Evolutionary conservation across 2,888 invertebrate species (phyloP).

Genomic region (Cataglyphis rosenhaueri): DNA sequence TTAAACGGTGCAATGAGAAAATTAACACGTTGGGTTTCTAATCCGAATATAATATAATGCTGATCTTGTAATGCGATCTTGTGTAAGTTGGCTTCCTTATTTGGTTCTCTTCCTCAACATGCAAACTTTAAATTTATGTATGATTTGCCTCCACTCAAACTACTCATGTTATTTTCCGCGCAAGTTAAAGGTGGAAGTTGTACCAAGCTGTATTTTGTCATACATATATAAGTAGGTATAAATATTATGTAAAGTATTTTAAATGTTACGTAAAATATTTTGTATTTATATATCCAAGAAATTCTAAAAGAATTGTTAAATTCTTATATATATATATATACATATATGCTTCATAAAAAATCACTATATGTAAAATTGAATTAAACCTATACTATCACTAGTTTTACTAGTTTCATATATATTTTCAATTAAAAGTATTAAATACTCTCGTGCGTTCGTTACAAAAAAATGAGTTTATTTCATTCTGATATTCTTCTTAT

Average conservation of each 20-base stretch:
- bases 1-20: background rate
- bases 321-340: background rate
- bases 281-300: background rate
- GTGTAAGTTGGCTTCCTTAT: constrained; percentile 14
- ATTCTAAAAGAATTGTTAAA: background rate
- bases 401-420: background rate
- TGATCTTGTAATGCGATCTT: background rate
- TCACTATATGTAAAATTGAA: background rate
- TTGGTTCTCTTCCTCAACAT: background rate
- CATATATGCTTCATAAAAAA: background rate
- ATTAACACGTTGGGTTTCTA: constrained; percentile 8
- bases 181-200: background rate
- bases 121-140: constrained; percentile 11
- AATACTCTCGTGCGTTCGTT: background rate
- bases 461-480: background rate
- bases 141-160: background rate
- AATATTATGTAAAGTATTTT: background rate
- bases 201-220: background rate
- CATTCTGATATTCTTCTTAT: background rate
- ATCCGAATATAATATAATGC: background rate
- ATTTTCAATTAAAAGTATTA: background rate
- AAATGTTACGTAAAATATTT: background rate
- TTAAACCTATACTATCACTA: background rate
- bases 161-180: background rate
- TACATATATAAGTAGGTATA: background rate